Conservation (phyloP, 2,797 vertebrate species). For the Acropternis orthonyx region DNA sequence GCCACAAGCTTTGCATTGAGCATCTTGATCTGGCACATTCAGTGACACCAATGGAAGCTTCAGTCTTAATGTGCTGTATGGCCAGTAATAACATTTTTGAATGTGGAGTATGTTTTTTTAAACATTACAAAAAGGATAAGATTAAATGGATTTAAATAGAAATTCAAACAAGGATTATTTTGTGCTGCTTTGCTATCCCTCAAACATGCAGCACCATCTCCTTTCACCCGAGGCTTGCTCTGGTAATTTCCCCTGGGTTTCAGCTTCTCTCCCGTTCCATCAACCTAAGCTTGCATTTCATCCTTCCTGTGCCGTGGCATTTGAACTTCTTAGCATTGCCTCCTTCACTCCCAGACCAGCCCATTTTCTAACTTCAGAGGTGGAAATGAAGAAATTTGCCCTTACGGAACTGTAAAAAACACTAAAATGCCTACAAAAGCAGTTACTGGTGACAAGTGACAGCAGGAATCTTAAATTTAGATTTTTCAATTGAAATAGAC, state of each 20-base stretch:
- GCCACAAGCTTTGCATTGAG: background rate
- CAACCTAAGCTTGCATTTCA: background rate
- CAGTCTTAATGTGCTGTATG: background rate
- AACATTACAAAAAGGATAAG: background rate
- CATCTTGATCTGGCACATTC: background rate
- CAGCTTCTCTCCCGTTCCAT: background rate
- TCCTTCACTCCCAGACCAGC: background rate
- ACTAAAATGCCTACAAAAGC: background rate
- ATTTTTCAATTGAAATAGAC: background rate
- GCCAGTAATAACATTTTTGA: background rate
- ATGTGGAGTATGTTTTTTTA: background rate
- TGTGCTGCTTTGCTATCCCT: background rate
- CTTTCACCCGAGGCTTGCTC: background rate
- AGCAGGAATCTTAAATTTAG: background rate
- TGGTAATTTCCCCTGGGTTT: background rate
- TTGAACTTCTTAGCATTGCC: background rate
- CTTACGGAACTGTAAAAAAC: background rate
- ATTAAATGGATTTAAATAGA: background rate
- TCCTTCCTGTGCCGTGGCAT: background rate
- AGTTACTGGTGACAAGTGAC: background rate
- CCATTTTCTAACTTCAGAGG: constrained; percentile 42
- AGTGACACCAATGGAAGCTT: background rate
- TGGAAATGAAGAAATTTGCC: background rate
- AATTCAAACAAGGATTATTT: background rate
- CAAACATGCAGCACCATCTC: background rate